A percentile compares a stretch with the other conserved stretches of the same genome.
These are phyloP conservation scores for Seriola quinqueradiata DNA, from an alignment of 2,113 vertebrate species.

Conservation along the genomic window DNA sequence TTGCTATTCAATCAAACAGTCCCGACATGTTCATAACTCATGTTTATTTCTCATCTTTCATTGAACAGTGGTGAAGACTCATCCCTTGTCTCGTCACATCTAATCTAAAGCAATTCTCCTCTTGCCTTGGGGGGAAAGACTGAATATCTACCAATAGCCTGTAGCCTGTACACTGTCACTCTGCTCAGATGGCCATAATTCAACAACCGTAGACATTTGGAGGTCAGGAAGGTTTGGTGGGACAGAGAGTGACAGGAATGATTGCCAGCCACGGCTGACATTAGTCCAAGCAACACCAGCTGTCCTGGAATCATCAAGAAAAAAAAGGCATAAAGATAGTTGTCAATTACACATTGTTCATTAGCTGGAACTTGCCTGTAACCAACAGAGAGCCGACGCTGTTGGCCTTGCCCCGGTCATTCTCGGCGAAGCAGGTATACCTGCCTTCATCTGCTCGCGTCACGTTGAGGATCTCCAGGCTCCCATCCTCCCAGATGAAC, in stretches of 20 bases:
- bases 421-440: conserved; percentile 97
- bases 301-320: conserved; percentile 5
- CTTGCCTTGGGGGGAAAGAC: conserved; percentile 36
- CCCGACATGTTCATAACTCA: conserved; percentile 20
- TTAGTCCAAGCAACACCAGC: conserved; percentile 25
- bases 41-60: conserved; percentile 7
- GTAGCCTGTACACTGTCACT: conserved; percentile 19
- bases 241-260: conserved; percentile 28
- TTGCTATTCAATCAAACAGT: conserved; percentile 2
- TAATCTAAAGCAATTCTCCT: conserved; percentile 31
- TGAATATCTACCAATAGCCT: conserved; percentile 32
- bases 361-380: conserved; percentile 85
- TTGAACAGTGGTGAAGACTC: background rate
- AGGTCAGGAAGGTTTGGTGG: conserved; percentile 37
- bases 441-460: conserved; percentile 91
- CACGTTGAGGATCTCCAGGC: conserved; percentile 94
- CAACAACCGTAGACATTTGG: conserved; percentile 47
- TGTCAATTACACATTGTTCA: background rate
- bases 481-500: conserved; percentile 94
- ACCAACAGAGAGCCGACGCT: conserved; percentile 91
- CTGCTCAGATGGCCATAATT: conserved; percentile 36
- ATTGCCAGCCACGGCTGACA: conserved; percentile 38
- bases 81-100: conserved; percentile 26
- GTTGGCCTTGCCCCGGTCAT: conserved; percentile 93
- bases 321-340: background rate